These are phyloP conservation scores for Brevimyrus niger DNA, from an alignment of 2,113 vertebrate species.

Conservation along the genomic window DNA sequence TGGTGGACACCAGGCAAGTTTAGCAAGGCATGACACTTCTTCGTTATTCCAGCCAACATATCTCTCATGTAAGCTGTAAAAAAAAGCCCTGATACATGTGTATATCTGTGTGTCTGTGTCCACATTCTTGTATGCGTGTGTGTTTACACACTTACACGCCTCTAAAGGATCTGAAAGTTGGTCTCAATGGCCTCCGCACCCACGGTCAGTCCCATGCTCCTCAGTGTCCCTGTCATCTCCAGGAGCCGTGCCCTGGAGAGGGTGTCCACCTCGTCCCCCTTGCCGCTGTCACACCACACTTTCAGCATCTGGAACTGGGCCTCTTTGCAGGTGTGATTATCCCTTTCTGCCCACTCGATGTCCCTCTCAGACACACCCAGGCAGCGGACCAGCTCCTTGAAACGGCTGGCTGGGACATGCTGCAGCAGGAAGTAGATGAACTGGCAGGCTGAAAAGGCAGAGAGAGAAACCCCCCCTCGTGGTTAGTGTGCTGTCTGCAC, in stretches of 20 bases:
- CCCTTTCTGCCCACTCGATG: conserved; percentile 55
- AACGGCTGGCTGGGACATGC: conserved; percentile 46
- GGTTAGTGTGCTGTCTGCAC: neutral
- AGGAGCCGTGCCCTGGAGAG: conserved; percentile 38
- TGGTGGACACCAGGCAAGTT: neutral
- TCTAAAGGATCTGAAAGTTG: conserved; percentile 34
- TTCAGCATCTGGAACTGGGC: conserved; percentile 64
- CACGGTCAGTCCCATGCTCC: conserved; percentile 45
- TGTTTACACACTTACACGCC: neutral
- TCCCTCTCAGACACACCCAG: conserved; percentile 56
- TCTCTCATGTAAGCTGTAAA: neutral
- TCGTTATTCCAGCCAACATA: neutral
- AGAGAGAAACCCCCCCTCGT: neutral
- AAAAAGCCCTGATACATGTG: neutral
- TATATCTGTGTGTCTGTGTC: neutral
- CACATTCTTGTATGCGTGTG: neutral
- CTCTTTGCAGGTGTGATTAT: conserved; percentile 48
- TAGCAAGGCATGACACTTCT: neutral
- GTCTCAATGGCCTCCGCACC: conserved; percentile 55
- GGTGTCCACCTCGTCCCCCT: conserved; percentile 19
- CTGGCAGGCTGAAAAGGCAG: conserved; percentile 24
- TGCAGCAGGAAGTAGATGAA: conserved; percentile 61
- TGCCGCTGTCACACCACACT: conserved; percentile 46
- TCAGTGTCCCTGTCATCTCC: conserved; percentile 47
- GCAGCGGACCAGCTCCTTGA: conserved; percentile 56